phyloP scores from a whole-genome alignment of 1,140 invertebrate genomes.

The Pteromalus puparum region DNA sequence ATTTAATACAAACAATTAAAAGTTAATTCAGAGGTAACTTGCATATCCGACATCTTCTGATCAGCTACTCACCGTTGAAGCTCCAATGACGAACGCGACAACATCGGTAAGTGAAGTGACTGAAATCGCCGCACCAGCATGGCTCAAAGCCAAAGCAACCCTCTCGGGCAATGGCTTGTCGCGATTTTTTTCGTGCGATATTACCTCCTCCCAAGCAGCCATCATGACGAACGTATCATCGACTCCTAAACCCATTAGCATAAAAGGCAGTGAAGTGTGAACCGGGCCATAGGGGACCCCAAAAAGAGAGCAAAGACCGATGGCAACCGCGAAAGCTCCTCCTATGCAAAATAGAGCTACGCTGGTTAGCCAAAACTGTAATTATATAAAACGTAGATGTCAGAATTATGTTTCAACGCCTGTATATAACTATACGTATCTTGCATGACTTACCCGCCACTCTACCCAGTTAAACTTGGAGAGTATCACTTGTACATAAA shows the following conservation, averaged over 20 bases:
- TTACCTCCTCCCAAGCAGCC: conserved; percentile 82
- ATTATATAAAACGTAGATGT: conserved; percentile 35
- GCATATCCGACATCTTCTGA: too few relatives aligned
- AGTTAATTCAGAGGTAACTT: too few relatives aligned
- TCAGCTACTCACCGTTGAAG: too few relatives aligned
- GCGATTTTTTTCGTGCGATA: conserved; percentile 70
- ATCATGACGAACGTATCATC: conserved; percentile 90
- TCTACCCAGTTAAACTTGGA: conserved; percentile 87
- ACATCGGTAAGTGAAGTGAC: conserved; percentile 90
- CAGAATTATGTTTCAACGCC: background rate
- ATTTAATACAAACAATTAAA: too few relatives aligned
- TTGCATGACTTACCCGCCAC: conserved; percentile 76
- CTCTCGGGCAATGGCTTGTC: conserved; percentile 77
- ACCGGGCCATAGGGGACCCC: conserved; percentile 88
- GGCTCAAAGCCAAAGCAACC: conserved; percentile 83
- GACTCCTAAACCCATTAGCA: conserved; percentile 87
- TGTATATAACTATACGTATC: conserved; percentile 11
- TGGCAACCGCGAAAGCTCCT: conserved; percentile 85
- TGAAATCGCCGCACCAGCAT: conserved; percentile 88
- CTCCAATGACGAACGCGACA: conserved; percentile 84
- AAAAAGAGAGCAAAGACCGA: conserved; percentile 84
- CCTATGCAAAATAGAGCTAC: conserved; percentile 84
- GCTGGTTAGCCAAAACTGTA: conserved; percentile 67
- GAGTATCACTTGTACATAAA: conserved; percentile 84
- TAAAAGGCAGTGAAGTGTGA: conserved; percentile 87